Evolutionary conservation across 1,140 invertebrate species (phyloP).

Genomic region (Diorhabda sublineata): DNA sequence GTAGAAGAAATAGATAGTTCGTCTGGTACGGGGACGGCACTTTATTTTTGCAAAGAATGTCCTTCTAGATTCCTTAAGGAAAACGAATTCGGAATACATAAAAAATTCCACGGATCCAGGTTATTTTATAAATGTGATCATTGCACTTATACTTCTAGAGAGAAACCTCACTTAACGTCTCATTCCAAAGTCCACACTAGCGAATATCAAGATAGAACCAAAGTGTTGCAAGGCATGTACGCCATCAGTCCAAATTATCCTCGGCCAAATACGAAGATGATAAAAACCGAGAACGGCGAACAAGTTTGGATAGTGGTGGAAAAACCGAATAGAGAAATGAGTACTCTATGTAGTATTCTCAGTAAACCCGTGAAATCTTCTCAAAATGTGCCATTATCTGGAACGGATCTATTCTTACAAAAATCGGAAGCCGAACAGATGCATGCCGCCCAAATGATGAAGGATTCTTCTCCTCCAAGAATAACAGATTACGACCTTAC

Average conservation of each 20-base stretch:
- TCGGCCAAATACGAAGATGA: conserved; percentile 51
- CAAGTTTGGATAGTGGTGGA: conserved; percentile 53
- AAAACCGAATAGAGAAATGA: conserved; percentile 40
- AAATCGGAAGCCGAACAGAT: conserved; percentile 55
- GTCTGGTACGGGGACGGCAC: conserved; percentile 28
- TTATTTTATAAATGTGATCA: conserved; percentile 65
- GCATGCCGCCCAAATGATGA: conserved; percentile 22
- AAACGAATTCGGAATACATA: conserved; percentile 64
- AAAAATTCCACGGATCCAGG: conserved; percentile 59
- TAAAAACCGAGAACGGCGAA: conserved; percentile 40
- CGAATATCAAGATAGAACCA: conserved; percentile 77
- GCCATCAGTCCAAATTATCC: conserved; percentile 58
- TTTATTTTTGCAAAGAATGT: conserved; percentile 65
- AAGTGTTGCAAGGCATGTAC: conserved; percentile 64
- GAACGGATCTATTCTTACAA: conserved; percentile 59
- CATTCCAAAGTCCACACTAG: conserved; percentile 75
- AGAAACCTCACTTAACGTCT: conserved; percentile 63
- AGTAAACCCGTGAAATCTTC: conserved; percentile 43
- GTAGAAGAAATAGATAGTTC: conserved; percentile 30
- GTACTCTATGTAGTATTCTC: conserved; percentile 28
- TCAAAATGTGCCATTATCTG: conserved; percentile 55
- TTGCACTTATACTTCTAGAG: conserved; percentile 74
- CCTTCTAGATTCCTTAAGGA: conserved; percentile 68
- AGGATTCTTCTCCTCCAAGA: conserved; percentile 17
- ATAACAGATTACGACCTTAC: conserved; percentile 60